Base-by-base conservation (phyloP, 2,888 invertebrate species). In the Oxytorus armatus region DNA sequence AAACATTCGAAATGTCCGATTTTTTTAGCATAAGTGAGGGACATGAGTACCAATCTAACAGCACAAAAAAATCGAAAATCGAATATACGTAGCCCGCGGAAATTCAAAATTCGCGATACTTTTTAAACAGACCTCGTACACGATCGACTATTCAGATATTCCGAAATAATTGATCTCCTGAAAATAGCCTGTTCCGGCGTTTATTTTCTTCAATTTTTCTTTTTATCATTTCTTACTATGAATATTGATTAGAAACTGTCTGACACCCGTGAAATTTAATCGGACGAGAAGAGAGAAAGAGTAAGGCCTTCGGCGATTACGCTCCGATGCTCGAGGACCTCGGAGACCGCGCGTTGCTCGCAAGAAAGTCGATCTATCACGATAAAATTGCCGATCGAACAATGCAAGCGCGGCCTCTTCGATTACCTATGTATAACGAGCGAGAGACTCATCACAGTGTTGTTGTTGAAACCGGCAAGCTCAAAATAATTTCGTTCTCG, bases 181-280 rank as follows among this genome's bases (percentile, higher is more conserved):
- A 36, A 75, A 42, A 49, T 79, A 59, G 42, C 25, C 36, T n/a
- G 11, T 51, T 65, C 29, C 57, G 29, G 25, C 16, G 14, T 16
- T 57, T 42, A 14, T 61, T 18, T 44, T 18, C 25, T 14, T 23
- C 11, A 7, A 55, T 55, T 63, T 55, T 51, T 55, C n/a, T n/a
- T n/a, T n/a, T n/a, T n/a, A n/a, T n/a, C n/a, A 55, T 63, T 36
- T 29, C 29, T 53, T 29, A 29, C 21, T 39, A 8, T 29, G 61
- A 63, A 73, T 74, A 73, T 74, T 57, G 49, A 77, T 80, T 55
- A 25, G 66, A 72, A 11, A 18, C 36, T 49, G 39, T 10, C 68
- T 73, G 80, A 73, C 80, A 77, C 66, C 53, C 72, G 76, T 74
- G 73, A 77, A 77, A 80, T 80, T 80, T 76, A 73, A 80, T 80